phyloP scores from a whole-genome alignment of 2,888 invertebrate species.

The Cylloceria caligata region DNA sequence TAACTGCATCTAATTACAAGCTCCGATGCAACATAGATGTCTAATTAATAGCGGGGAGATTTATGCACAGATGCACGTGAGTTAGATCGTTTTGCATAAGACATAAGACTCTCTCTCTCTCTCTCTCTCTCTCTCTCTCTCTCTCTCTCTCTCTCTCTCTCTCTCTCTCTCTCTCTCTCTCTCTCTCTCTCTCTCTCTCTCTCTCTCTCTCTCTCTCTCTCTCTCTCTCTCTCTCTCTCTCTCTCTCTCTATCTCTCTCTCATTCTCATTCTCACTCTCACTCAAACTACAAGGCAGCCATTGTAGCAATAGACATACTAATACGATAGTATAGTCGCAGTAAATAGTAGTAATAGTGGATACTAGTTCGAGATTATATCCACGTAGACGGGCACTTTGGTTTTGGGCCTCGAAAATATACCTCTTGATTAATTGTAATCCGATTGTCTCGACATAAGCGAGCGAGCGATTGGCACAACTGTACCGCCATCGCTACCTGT shows the following conservation, averaged over 20 bases:
- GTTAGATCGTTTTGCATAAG: conserved; percentile 80
- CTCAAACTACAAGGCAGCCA: conserved; percentile 21
- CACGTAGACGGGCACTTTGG: conserved; percentile 4
- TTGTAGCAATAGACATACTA: conserved; percentile 18
- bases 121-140: conserved; percentile 20
- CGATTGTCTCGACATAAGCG: conserved; percentile 33
- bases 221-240: conserved; percentile 29
- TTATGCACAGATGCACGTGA: conserved; percentile 82
- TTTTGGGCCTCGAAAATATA: conserved; percentile 23
- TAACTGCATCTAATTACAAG: conserved; percentile 84
- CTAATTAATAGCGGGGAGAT: conserved; percentile 83
- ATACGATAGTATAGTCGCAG: background rate
- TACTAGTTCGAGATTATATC: background rate
- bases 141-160: conserved; percentile 5
- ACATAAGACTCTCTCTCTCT: conserved; percentile 67
- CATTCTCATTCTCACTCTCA: conserved; percentile 7
- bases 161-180: conserved; percentile 34
- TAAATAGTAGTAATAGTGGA: background rate
- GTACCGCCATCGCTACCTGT: background rate
- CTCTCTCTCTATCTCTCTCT: conserved; percentile 18
- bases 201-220: conserved; percentile 5
- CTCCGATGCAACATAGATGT: conserved; percentile 81
- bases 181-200: conserved; percentile 20
- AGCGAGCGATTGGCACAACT: conserved; percentile 11
- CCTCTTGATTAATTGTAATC: conserved; percentile 56